Base-by-base conservation (phyloP, 2,113 vertebrate species). In the Platysternon megacephalum region DNA sequence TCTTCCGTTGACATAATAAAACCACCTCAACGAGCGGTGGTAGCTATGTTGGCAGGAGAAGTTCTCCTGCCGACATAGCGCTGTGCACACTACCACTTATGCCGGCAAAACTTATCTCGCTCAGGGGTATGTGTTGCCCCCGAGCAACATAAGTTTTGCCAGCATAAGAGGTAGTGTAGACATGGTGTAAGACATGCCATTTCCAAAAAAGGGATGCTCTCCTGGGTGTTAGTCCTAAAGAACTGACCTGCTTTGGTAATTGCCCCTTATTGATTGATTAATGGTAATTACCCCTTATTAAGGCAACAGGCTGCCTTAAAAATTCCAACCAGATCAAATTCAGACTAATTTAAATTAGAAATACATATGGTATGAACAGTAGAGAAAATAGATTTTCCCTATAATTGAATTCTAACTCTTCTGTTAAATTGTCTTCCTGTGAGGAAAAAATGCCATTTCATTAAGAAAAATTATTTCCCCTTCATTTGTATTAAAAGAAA, bases 271-370 rank as follows among this genome's bases (percentile, higher is more conserved):
- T 94, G 95, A 93, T 95, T 58, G 11, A 58, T 58, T 29, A 58
- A 58, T n/a, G 68, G 78, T 93, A 95, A 95, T 94, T 88, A 46
- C 65, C 19, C 32, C 48, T 29, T 88, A 91, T 92, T 61, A 61
- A 61, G 56, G 91, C 96, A 85, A 11, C 19, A 5, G 79, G 97
- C 76, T 86, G 82, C n/a, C 87, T 91, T 91, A 91, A 80, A 92
- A 92, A 79, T 95, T 92, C 95, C 95, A 85, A 92, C 56, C 78
- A 95, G 93, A 93, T 96, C 91, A 90, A 91, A 97, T 84, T 93
- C 84, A 93, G 92, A 95, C 95, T 93, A 96, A 86, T 89, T 97
- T 94, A 93, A 93, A 90, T 85, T 88, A 89, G 83, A 95, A 74
- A 93, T 74, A 44, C 11, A 92, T 3, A 91, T 32, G n/a, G 49